A percentile compares a stretch with the other conserved stretches of the same genome.
Conservation (phyloP, 2,888 invertebrate genomes). For the Electrophaes corylata region DNA sequence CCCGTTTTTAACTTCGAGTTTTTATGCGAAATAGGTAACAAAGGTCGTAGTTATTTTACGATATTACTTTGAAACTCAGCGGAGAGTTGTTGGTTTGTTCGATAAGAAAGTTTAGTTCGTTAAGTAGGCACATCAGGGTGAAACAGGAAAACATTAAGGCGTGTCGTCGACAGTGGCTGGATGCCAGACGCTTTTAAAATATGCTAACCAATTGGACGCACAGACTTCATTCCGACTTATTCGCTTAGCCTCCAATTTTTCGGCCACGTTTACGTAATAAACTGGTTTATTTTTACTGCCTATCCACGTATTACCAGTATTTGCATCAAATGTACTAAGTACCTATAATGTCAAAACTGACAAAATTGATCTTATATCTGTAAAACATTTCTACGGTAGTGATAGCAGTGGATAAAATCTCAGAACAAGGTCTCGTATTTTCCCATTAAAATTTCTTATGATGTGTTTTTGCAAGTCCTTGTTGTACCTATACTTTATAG, state of each 20-base stretch:
- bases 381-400: no score
- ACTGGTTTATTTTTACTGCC: not conserved
- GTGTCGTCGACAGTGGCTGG: conserved; percentile 72
- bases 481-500: no score
- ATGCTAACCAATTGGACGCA: conserved; percentile 76
- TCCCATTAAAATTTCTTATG: no score
- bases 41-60: conserved; percentile 63
- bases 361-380: no score
- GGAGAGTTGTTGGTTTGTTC: conserved; percentile 69
- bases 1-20: conserved; percentile 38
- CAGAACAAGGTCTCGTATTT: no score
- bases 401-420: no score
- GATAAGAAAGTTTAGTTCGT: conserved; percentile 82
- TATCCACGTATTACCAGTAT: not conserved
- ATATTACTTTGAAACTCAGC: conserved; percentile 63
- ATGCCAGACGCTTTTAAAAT: conserved; percentile 78
- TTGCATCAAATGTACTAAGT: not conserved
- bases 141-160: conserved; percentile 79
- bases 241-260: conserved; percentile 52
- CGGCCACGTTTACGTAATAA: conserved; percentile 30
- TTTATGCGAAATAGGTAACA: conserved; percentile 47
- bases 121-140: conserved; percentile 80
- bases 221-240: conserved; percentile 61
- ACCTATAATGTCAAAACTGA: not conserved
- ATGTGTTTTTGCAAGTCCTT: no score